Conservation (phyloP, 2,797 vertebrate species). For the Peromyscus attwateri region DNA sequence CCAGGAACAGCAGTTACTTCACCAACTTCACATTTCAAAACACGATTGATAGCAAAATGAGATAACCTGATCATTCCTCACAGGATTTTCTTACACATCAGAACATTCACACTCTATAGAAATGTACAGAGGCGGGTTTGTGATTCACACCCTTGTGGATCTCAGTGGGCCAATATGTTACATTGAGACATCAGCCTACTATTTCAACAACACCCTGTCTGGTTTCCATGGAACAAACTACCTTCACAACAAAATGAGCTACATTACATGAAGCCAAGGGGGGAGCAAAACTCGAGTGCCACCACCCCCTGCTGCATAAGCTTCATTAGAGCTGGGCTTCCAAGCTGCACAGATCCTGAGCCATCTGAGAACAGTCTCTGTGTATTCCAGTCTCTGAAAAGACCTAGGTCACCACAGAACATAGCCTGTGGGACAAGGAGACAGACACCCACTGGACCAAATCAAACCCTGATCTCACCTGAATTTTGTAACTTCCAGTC, state of each 20-base stretch:
- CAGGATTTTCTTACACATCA: constrained; percentile 59
- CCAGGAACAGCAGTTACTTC: constrained; percentile 36
- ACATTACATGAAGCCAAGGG: not conserved
- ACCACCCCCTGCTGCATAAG: not conserved
- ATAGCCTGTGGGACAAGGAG: not conserved
- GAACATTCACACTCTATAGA: constrained; percentile 61
- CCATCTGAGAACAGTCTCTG: not conserved
- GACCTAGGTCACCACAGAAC: not conserved
- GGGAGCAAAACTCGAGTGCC: not conserved
- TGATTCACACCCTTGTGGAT: constrained; percentile 68
- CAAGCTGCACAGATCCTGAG: not conserved
- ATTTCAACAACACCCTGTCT: constrained; percentile 73
- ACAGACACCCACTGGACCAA: not conserved
- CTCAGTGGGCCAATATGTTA: constrained; percentile 72
- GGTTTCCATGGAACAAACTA: constrained; percentile 68
- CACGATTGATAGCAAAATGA: constrained; percentile 42
- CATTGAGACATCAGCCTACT: constrained; percentile 72
- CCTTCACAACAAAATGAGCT: constrained; percentile 66
- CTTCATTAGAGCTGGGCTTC: not conserved
- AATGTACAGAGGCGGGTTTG: constrained; percentile 69
- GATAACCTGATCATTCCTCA: constrained; percentile 61
- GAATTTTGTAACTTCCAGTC: not conserved
- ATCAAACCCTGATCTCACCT: not conserved
- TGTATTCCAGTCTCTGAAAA: not conserved
- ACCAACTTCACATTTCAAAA: constrained; percentile 61